Evolutionary conservation across 2,113 vertebrate species (phyloP).

Genomic region (Taxidea taxus): DNA sequence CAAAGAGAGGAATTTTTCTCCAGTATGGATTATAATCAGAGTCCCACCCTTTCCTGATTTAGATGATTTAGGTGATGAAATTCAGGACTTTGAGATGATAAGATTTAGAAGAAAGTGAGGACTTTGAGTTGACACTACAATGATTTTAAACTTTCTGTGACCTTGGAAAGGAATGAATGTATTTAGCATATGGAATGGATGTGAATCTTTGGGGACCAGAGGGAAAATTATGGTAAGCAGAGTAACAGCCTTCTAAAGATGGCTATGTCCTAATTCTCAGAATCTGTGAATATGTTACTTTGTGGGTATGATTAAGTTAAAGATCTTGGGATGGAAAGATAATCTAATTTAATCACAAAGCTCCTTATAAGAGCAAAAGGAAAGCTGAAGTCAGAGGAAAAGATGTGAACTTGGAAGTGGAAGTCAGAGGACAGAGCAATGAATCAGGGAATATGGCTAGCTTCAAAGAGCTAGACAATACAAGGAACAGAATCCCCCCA

Average conservation of each 20-base stretch:
- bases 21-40: background rate
- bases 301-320: background rate
- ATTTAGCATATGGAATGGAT: background rate
- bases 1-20: background rate
- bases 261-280: background rate
- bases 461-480: background rate
- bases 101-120: background rate
- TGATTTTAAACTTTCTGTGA: background rate
- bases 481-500: background rate
- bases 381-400: background rate
- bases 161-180: background rate
- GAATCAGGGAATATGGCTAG: background rate
- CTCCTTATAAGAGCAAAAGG: background rate
- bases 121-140: background rate
- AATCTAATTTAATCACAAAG: background rate
- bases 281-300: background rate
- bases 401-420: background rate
- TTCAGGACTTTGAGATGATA: background rate
- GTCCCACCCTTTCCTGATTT: background rate
- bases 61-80: background rate
- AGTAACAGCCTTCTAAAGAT: background rate
- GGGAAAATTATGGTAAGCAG: background rate
- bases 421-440: background rate
- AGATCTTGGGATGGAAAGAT: background rate
- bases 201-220: background rate